Conservation (phyloP, 1,140 invertebrate species). For the Macrosteles quadrilineatus region DNA sequence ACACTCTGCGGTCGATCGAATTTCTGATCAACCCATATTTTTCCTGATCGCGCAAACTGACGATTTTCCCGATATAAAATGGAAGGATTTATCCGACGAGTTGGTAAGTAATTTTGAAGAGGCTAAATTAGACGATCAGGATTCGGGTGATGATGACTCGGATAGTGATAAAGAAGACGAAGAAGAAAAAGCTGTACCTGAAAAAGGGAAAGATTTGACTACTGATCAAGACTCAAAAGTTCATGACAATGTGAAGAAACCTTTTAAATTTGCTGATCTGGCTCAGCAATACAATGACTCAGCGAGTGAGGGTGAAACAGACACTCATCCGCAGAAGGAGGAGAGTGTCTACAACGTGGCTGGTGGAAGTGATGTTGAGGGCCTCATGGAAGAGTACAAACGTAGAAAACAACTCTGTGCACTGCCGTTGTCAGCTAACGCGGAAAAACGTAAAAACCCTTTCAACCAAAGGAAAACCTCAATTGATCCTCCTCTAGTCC, state of each 20-base stretch:
- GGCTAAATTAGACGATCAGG: conserved; percentile 31
- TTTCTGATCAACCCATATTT: conserved; percentile 63
- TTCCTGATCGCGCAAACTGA: conserved; percentile 64
- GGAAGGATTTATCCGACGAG: conserved; percentile 42
- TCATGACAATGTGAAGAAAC: conserved; percentile 16
- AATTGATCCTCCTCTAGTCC: conserved; percentile 48
- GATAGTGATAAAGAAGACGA: conserved; percentile 33
- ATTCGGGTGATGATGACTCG: conserved; percentile 26
- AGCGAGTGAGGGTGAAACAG: conserved; percentile 31
- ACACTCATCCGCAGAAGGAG: conserved; percentile 28
- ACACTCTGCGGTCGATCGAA: conserved; percentile 57
- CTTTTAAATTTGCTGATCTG: conserved; percentile 38
- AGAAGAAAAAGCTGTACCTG: conserved; percentile 11
- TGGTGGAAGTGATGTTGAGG: conserved; percentile 48
- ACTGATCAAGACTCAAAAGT: conserved; percentile 17
- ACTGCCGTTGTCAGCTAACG: conserved; percentile 45
- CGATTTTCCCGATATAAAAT: conserved; percentile 57
- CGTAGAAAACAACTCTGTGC: conserved; percentile 58
- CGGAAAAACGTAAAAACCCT: conserved; percentile 45
- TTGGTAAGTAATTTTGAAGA: conserved; percentile 24
- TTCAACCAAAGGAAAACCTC: conserved; percentile 35
- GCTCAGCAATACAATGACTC: conserved; percentile 30
- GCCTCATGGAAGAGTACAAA: conserved; percentile 63
- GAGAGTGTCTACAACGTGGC: conserved; percentile 53
- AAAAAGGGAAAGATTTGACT: conserved; percentile 8